Evolutionary conservation across 2,113 vertebrate species (phyloP).

Genomic region (Odobenus rosmarus): DNA sequence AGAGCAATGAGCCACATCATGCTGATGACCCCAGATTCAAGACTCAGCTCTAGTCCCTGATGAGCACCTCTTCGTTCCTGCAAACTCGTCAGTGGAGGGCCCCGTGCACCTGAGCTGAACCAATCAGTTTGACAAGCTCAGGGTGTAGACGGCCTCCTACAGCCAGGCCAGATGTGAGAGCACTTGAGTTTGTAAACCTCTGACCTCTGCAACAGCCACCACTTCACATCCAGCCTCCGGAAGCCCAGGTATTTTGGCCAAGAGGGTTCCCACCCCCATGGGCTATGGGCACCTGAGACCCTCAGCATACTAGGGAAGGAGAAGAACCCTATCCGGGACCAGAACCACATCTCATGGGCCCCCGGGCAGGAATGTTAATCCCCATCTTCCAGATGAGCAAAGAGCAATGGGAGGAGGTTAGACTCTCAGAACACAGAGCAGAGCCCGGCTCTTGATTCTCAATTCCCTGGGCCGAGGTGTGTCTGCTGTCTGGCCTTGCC

Average conservation of each 20-base stretch:
- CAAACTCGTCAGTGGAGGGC: not conserved
- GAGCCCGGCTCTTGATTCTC: not conserved
- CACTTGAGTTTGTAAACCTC: not conserved
- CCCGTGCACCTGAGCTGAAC: not conserved
- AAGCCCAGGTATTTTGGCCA: not conserved
- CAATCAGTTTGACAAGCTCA: rapidly evolving
- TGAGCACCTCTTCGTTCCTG: not conserved
- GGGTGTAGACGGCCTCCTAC: not conserved
- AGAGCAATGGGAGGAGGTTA: not conserved
- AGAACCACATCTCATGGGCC: not conserved
- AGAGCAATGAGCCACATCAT: not conserved
- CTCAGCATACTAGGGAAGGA: not conserved
- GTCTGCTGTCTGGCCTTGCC: too few relatives aligned
- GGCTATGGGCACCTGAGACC: not conserved
- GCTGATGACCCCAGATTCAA: not conserved
- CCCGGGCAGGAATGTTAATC: not conserved
- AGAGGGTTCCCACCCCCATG: not conserved
- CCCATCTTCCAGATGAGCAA: not conserved
- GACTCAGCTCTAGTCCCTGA: not conserved
- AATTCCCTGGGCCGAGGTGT: not conserved
- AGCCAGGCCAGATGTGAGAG: not conserved
- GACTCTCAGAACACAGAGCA: not conserved
- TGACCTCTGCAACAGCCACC: not conserved
- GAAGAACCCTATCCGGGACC: not conserved
- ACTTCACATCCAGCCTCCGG: not conserved